Evolutionary conservation across 1,140 invertebrate species (phyloP).

Genomic region (Nasonia longicornis): DNA sequence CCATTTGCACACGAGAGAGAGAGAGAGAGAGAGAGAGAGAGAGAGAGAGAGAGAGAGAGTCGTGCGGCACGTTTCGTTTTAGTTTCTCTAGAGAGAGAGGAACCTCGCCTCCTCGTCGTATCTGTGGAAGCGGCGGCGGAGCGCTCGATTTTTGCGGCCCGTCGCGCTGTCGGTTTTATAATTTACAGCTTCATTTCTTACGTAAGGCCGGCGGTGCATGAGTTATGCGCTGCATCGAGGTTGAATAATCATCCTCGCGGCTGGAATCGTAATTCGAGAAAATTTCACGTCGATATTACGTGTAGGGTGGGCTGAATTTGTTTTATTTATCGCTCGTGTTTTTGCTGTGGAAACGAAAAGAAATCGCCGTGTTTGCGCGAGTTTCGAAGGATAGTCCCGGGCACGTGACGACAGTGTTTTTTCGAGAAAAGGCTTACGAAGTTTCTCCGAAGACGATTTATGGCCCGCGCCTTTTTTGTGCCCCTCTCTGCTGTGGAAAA

Average conservation of each 20-base stretch:
- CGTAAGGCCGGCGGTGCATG: background rate
- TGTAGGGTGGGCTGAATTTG: background rate
- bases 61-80: conserved; percentile 46
- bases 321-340: background rate
- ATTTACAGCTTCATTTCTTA: conserved; percentile 35
- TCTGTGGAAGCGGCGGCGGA: background rate
- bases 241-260: conserved; percentile 20
- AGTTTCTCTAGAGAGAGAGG: background rate
- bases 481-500: background rate
- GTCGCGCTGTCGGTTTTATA: conserved; percentile 11
- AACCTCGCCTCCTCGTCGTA: background rate
- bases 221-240: conserved; percentile 7
- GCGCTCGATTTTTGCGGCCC: background rate
- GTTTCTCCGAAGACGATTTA: background rate
- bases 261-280: background rate
- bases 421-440: background rate
- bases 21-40: too few relatives aligned
- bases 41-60: background rate
- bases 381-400: too few relatives aligned
- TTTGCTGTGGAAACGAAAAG: too few relatives aligned
- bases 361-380: too few relatives aligned
- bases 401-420: background rate
- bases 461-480: background rate
- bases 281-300: background rate
- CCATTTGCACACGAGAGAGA: background rate